Evolutionary conservation across 2,888 invertebrate genomes (phyloP), one percentile per base, ranked within the genome.

Genomic region (Agrochola lychnidis): DNA sequence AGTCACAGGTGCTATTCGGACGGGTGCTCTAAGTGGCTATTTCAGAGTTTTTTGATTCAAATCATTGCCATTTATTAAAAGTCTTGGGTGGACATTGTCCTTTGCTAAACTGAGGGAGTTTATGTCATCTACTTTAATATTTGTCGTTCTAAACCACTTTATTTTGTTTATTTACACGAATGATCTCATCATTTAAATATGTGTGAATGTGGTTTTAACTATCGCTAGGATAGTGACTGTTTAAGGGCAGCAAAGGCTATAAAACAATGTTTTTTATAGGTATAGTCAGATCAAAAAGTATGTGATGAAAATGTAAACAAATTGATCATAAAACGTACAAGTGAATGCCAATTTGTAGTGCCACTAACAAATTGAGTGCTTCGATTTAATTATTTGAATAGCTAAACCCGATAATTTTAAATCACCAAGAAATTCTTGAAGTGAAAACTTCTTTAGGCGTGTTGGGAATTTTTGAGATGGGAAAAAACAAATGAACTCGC

Each of bases 171-270:
- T 64, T 51, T 10, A 70, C 59, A 22, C 3, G 66, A n/a, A 25
- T 78, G 78, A 78, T 78, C 42, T 78, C 78, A 78, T 66, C 3
- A 4, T 36, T 12, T 1, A 67, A 56, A 22, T 5, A 68, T 76
- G 36, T 25, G 4, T 36, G 19, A 9, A 16, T n/a, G n/a, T 25
- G 14, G 30, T 56, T 75, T 66, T 22, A 36, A 36, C 45, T 56
- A 51, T 45, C 6, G 76, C 22, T 3, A 19, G 14, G 4, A 73
- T 9, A 7, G 2, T 53, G 53, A 10, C 73, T 9, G n/a, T 71
- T 71, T 72, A 56, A 66, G 48, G 74, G 48, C 30, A 64, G 10
- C 5, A 5, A 19, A 12, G 4, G 0, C 64, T 19, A 59, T 73
- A n/a, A 51, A 74, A 62, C 14, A 25, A 25, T 6, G 4, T 40